Percentiles rank a stretch among this genome's conserved stretches.
Evolutionary conservation across 2,888 invertebrate species (phyloP).

Genomic region (Eumerus sabulonum): DNA sequence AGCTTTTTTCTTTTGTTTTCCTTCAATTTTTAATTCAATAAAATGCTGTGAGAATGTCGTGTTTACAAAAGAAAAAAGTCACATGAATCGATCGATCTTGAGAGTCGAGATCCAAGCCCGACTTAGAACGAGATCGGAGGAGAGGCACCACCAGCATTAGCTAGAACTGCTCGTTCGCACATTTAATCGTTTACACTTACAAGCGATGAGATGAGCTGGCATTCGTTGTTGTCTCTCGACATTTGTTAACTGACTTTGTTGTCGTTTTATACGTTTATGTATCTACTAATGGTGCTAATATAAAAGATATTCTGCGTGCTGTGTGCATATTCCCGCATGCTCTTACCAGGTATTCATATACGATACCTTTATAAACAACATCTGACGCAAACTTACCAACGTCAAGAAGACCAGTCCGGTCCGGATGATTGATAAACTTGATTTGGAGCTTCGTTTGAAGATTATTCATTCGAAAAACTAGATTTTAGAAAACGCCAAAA

Average conservation of each 20-base stretch:
- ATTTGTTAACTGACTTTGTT: no score
- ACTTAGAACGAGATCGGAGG: neutral
- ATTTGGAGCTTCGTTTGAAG: conserved; percentile 4
- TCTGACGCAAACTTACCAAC: conserved; percentile 29
- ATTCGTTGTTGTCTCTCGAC: conserved; percentile 5
- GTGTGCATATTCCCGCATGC: no score
- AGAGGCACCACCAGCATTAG: neutral
- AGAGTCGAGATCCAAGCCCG: no score
- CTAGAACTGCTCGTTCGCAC: neutral
- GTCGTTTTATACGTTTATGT: no score
- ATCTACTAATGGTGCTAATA: conserved; percentile 32
- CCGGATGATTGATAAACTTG: conserved; percentile 40
- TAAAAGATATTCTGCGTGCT: conserved; percentile 17
- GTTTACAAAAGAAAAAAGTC: conserved; percentile 16
- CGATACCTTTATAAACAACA: neutral
- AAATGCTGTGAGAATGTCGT: conserved; percentile 50
- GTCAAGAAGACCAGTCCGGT: conserved; percentile 18
- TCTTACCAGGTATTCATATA: no score
- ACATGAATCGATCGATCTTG: conserved; percentile 36
- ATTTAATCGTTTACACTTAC: neutral
- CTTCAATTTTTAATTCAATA: conserved; percentile 37
- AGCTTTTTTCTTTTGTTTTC: conserved; percentile 19
- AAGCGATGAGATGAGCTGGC: neutral
- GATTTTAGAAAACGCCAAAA: conserved; percentile 24
- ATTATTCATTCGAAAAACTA: neutral